Conservation (phyloP, 2,113 vertebrate species). For the Atlantisia rogersi region DNA sequence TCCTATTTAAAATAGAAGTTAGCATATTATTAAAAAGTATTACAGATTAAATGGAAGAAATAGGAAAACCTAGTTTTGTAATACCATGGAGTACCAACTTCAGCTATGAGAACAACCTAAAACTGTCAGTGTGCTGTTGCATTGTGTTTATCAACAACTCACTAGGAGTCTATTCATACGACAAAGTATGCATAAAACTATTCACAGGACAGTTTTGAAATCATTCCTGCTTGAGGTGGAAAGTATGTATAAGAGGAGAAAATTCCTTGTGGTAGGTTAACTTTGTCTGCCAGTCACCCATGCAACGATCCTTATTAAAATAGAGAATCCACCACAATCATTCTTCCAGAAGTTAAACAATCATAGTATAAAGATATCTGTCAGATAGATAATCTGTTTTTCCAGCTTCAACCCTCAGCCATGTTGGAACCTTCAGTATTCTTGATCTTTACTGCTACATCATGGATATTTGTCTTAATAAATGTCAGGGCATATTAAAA, state of each 20-base stretch:
- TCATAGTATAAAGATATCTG: background rate
- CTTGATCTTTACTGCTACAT: background rate
- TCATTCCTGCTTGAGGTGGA: background rate
- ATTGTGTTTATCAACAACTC: background rate
- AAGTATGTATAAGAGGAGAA: background rate
- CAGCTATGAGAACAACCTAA: background rate
- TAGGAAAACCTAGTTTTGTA: background rate
- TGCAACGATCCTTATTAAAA: background rate
- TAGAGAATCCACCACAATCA: background rate
- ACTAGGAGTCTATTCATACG: background rate
- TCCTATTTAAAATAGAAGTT: background rate
- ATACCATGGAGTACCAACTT: background rate
- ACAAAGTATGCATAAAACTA: background rate
- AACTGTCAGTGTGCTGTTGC: background rate
- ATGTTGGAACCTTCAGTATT: background rate
- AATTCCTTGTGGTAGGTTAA: background rate
- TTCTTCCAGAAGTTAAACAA: background rate
- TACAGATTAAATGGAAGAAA: background rate
- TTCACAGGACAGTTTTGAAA: background rate
- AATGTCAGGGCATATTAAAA: background rate
- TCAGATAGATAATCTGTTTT: background rate
- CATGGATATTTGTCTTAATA: background rate
- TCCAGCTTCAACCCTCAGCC: background rate
- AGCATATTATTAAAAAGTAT: background rate
- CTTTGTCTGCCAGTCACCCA: background rate